These are phyloP conservation scores for Ceratothoa steindachneri DNA, from an alignment of 2,888 invertebrate species.

Conservation along the genomic window DNA sequence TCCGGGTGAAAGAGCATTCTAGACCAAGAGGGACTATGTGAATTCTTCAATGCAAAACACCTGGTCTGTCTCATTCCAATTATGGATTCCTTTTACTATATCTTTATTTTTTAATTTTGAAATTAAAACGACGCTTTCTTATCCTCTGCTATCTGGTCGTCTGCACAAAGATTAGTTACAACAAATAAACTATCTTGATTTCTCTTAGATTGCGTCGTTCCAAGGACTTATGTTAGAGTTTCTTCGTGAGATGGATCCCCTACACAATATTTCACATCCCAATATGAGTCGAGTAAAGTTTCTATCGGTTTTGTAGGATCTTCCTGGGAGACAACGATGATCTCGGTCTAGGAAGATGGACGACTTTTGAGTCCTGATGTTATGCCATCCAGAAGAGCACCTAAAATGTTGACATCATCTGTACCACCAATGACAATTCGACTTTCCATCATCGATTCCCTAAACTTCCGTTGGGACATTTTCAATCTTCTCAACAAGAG, in stretches of 20 bases:
- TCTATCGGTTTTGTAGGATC: not conserved
- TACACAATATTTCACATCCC: not conserved
- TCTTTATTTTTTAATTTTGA: conserved; percentile 3
- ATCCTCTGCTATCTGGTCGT: not conserved
- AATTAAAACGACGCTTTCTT: not conserved
- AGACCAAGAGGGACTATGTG: not conserved
- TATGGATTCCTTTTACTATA: not conserved
- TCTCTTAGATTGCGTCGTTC: not conserved
- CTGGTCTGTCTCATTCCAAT: not conserved
- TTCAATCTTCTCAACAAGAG: not conserved
- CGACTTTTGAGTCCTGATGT: not conserved
- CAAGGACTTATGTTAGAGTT: not conserved
- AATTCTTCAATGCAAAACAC: conserved; percentile 3
- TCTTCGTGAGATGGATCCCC: not conserved
- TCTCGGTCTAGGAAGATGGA: not conserved
- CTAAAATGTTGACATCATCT: not conserved
- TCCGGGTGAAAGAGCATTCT: not conserved
- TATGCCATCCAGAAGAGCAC: not conserved
- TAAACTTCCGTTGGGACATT: not conserved
- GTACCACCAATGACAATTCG: not conserved
- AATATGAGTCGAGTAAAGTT: not conserved
- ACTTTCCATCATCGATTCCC: not conserved
- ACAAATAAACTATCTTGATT: not conserved
- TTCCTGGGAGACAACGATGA: not conserved
- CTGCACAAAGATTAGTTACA: not conserved